Percentiles rank a stretch among this genome's conserved stretches.
Evolutionary conservation across 2,797 vertebrate species (phyloP).

Genomic region (Microctenopoma steveboyesi): DNA sequence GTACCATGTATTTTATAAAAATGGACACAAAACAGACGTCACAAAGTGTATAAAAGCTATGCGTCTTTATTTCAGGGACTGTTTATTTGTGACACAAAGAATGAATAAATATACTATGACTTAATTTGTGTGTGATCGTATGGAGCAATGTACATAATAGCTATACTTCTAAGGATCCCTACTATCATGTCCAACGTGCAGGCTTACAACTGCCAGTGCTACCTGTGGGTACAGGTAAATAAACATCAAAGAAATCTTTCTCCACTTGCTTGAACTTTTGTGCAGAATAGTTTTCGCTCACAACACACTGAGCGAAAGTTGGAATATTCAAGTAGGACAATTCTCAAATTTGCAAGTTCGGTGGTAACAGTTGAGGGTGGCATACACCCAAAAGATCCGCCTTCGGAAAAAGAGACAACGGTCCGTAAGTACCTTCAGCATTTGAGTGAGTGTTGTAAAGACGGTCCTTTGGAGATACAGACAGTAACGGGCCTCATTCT

Average conservation of each 20-base stretch:
- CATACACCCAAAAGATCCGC: too few relatives aligned
- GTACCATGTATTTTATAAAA: conserved; percentile 71
- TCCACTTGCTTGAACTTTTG: too few relatives aligned
- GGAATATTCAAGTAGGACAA: too few relatives aligned
- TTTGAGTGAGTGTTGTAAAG: too few relatives aligned
- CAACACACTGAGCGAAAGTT: too few relatives aligned
- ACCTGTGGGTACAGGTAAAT: background rate
- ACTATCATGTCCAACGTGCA: background rate
- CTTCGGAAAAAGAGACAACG: too few relatives aligned
- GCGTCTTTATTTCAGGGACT: conserved; percentile 83
- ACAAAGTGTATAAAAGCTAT: conserved; percentile 72
- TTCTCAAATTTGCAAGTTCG: too few relatives aligned
- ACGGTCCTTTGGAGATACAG: too few relatives aligned
- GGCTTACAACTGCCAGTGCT: background rate
- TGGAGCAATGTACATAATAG: background rate
- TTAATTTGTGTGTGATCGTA: conserved; percentile 19
- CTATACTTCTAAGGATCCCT: background rate
- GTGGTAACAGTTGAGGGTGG: too few relatives aligned
- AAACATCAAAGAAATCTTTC: background rate
- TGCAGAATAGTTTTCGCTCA: too few relatives aligned
- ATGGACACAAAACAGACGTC: conserved; percentile 58
- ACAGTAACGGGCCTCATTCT: too few relatives aligned
- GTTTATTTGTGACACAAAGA: conserved; percentile 80
- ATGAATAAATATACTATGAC: conserved; percentile 75
- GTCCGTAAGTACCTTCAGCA: too few relatives aligned